These are phyloP conservation scores for Chitala chitala DNA, from an alignment of 2,113 vertebrate genomes.

Conservation along the genomic window DNA sequence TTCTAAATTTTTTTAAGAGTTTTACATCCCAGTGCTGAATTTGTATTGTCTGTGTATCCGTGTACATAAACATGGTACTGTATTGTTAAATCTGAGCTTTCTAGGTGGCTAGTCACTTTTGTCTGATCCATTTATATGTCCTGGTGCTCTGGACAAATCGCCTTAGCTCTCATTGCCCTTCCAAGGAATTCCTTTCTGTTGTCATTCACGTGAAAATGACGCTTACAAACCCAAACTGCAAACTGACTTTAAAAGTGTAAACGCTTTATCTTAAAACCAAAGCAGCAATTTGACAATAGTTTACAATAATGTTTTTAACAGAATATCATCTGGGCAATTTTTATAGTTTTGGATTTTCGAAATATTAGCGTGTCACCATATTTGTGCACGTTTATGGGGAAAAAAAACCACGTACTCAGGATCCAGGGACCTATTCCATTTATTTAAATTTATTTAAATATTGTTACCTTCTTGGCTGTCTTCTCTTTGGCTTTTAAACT, in stretches of 20 bases:
- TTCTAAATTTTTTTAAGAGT: not conserved
- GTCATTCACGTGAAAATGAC: not conserved
- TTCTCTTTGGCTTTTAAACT: too few species aligned
- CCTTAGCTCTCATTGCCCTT: not conserved
- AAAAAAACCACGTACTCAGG: not conserved
- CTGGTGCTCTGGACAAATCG: not conserved
- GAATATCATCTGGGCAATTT: not conserved
- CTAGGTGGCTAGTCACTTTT: not conserved
- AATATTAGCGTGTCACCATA: not conserved
- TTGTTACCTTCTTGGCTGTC: not conserved
- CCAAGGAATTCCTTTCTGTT: not conserved
- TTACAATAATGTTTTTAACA: not conserved
- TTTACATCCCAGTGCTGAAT: not conserved
- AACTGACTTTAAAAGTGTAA: not conserved
- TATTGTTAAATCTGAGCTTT: not conserved
- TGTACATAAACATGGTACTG: not conserved
- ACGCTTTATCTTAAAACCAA: not conserved
- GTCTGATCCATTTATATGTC: not conserved
- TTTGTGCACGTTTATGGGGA: not conserved
- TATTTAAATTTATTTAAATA: constrained; percentile 13
- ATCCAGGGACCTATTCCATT: constrained; percentile 20
- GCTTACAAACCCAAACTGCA: not conserved
- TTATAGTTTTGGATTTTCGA: not conserved
- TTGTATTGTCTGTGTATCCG: too few species aligned
- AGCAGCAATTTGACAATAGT: not conserved